Conservation (phyloP, 2,113 vertebrate genomes). For the Nymphicus hollandicus region DNA sequence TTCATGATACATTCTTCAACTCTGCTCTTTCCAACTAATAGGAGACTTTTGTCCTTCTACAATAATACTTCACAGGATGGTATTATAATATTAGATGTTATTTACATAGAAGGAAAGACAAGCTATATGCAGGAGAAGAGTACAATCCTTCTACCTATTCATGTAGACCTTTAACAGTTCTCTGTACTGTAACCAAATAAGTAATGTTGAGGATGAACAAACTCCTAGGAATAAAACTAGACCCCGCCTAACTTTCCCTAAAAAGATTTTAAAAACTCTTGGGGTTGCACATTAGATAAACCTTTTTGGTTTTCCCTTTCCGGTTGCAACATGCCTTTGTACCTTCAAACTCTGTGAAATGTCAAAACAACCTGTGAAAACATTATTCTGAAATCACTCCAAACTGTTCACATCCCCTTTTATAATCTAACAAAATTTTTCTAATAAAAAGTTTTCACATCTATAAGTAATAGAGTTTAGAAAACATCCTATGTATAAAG, state of each 20-base stretch:
- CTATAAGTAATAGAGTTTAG: not conserved
- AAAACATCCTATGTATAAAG: not conserved
- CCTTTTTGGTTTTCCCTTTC: not conserved
- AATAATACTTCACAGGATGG: not conserved
- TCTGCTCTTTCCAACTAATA: not conserved
- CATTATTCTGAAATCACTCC: not conserved
- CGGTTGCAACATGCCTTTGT: not conserved
- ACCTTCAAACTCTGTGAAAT: not conserved
- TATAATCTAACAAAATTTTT: not conserved
- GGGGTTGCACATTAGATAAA: not conserved
- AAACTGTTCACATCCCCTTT: not conserved
- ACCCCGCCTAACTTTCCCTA: not conserved
- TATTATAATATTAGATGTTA: not conserved
- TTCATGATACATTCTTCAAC: not conserved
- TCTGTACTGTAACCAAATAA: not conserved
- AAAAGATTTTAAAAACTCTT: not conserved
- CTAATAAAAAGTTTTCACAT: not conserved
- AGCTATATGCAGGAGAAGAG: not conserved
- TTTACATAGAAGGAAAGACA: not conserved
- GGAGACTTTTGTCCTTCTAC: not conserved
- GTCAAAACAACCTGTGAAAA: not conserved
- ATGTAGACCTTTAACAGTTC: not conserved
- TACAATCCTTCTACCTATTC: not conserved
- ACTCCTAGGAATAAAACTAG: not conserved
- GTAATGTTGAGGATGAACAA: not conserved